Conservation (phyloP, 1,140 invertebrate species). For the Anagrus nilaparvatae region DNA sequence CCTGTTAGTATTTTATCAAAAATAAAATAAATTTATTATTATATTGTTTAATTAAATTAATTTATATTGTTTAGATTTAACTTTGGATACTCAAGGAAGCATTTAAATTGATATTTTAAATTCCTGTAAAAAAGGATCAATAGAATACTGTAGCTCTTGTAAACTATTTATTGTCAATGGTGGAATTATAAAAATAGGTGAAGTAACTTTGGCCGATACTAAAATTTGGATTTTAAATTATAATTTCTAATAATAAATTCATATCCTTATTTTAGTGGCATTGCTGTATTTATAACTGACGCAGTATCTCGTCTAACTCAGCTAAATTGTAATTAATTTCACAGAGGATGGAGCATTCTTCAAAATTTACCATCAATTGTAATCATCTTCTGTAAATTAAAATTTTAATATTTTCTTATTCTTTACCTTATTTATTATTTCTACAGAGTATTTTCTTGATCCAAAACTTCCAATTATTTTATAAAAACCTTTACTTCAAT, state of each 20-base stretch:
- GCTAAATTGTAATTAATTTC: slow-evolving; percentile 47
- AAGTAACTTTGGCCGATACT: slow-evolving; percentile 41
- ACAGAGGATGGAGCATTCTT: slow-evolving; percentile 49
- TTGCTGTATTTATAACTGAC: slow-evolving; percentile 61
- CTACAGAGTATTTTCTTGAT: no score
- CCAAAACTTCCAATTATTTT: no score
- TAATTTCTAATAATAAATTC: slow-evolving; percentile 5
- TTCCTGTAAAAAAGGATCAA: slow-evolving; percentile 62
- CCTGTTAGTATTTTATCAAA: slow-evolving; percentile 43
- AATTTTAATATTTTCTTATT: no score
- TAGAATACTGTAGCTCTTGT: slow-evolving; percentile 42
- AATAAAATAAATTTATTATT: slow-evolving; percentile 9
- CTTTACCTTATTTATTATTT: no score
- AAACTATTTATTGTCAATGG: slow-evolving; percentile 73
- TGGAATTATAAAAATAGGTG: slow-evolving; percentile 51
- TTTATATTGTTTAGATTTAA: slow-evolving; percentile 37
- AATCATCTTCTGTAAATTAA: no score
- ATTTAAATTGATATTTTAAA: slow-evolving; percentile 64
- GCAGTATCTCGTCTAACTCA: slow-evolving; percentile 57
- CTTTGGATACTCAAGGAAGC: slow-evolving; percentile 53
- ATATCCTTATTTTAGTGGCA: slow-evolving; percentile 46
- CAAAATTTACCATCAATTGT: slow-evolving; percentile 87
- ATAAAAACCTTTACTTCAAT: no score
- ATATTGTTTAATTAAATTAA: slow-evolving; percentile 5
- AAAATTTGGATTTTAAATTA: slow-evolving; percentile 31